Conservation (phyloP, 2,113 vertebrate species). For the Kryptolebias marmoratus region DNA sequence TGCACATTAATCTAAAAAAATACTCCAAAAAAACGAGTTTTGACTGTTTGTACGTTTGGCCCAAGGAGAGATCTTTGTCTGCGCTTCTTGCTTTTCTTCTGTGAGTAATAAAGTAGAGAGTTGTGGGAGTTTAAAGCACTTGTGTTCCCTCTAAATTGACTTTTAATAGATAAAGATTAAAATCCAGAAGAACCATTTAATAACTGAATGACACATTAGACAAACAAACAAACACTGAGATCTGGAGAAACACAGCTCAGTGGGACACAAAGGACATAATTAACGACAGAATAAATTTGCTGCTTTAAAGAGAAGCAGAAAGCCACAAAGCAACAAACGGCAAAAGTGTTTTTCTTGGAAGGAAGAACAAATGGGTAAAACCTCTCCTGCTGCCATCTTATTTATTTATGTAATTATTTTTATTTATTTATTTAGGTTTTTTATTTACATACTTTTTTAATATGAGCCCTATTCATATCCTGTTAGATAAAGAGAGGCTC, state of each 20-base stretch:
- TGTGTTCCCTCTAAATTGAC: conserved; percentile 47
- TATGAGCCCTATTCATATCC: neutral
- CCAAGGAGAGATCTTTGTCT: conserved; percentile 11
- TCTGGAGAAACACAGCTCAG: conserved; percentile 19
- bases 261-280: conserved; percentile 35
- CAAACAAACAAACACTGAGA: conserved; percentile 43
- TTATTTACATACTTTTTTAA: neutral
- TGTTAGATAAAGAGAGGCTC: no score
- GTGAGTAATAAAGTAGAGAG: conserved; percentile 25
- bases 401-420: conserved; percentile 17
- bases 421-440: neutral
- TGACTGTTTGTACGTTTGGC: neutral
- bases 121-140: conserved; percentile 44
- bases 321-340: conserved; percentile 18
- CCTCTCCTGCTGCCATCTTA: neutral
- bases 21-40: conserved; percentile 15
- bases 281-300: conserved; percentile 33
- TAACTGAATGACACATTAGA: conserved; percentile 58
- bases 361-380: conserved; percentile 10
- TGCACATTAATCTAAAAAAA: conserved; percentile 22
- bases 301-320: conserved; percentile 31
- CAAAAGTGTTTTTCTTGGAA: conserved; percentile 18
- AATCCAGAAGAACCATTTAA: conserved; percentile 47
- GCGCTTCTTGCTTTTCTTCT: conserved; percentile 13
- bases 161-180: conserved; percentile 65